These are phyloP conservation scores for Epinotia bilunana DNA, from an alignment of 2,888 invertebrate genomes.

Conservation along the genomic window DNA sequence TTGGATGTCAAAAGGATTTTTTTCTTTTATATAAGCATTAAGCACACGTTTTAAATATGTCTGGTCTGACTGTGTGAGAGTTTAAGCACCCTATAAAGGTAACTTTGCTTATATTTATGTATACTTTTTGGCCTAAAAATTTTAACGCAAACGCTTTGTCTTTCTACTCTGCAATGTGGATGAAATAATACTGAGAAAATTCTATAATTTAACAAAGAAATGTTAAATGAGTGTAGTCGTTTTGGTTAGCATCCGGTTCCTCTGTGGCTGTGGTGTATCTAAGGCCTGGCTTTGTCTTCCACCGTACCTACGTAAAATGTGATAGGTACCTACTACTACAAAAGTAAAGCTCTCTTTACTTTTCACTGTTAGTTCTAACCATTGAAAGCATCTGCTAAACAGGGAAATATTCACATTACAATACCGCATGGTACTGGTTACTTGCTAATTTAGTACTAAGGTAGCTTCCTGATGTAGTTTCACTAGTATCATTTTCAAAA, in stretches of 20 bases:
- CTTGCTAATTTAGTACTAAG: constrained; percentile 9
- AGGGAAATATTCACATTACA: constrained; percentile 1
- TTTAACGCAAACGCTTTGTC: background rate
- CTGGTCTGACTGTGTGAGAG: background rate
- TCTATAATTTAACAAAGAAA: constrained; percentile 21
- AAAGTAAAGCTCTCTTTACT: constrained; percentile 11
- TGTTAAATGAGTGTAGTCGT: constrained; percentile 1
- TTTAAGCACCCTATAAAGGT: background rate
- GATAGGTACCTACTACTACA: background rate
- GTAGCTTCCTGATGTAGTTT: background rate
- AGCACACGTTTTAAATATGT: background rate
- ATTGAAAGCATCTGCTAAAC: constrained; percentile 41
- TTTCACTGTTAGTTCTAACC: constrained; percentile 34
- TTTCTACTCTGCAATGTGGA: background rate
- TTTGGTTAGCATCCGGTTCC: constrained; percentile 37
- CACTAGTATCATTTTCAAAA: background rate
- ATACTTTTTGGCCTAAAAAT: background rate
- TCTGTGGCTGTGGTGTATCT: background rate
- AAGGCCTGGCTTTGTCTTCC: constrained; percentile 32
- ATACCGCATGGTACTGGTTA: constrained; percentile 4
- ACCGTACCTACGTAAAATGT: background rate
- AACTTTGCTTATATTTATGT: no score
- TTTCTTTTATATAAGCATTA: constrained; percentile 13
- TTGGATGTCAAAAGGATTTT: constrained; percentile 8
- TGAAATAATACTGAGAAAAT: constrained; percentile 6